Evolutionary conservation across 1,140 invertebrate genomes (phyloP).

Genomic region (Patella vulgata): DNA sequence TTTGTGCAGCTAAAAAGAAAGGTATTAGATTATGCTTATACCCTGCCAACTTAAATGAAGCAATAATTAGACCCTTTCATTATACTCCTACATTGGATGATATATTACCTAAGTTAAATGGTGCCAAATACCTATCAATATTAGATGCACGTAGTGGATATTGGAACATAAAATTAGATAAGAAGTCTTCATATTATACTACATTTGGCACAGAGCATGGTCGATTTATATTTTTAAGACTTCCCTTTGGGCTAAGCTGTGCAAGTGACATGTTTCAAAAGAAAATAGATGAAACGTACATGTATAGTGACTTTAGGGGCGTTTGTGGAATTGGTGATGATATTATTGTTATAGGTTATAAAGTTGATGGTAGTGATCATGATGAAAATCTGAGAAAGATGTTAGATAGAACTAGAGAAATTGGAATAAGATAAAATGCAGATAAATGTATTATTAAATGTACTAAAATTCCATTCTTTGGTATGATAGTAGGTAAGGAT

Average conservation of each 20-base stretch:
- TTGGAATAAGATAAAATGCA: neutral
- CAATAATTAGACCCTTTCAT: slow-evolving; percentile 28
- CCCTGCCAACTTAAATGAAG: slow-evolving; percentile 69
- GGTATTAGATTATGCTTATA: slow-evolving; percentile 69
- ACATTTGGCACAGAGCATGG: slow-evolving; percentile 59
- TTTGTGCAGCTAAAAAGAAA: slow-evolving; percentile 38
- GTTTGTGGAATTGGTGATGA: slow-evolving; percentile 54
- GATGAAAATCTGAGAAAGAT: slow-evolving; percentile 54
- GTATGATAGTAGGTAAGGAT: slow-evolving; percentile 38
- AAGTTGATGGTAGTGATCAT: slow-evolving; percentile 60
- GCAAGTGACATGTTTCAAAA: slow-evolving; percentile 48
- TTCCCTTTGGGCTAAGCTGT: slow-evolving; percentile 60
- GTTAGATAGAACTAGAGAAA: slow-evolving; percentile 47
- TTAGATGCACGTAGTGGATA: slow-evolving; percentile 37
- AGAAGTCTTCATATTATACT: slow-evolving; percentile 46
- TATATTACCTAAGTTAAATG: slow-evolving; percentile 15
- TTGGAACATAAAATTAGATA: slow-evolving; percentile 61
- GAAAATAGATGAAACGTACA: slow-evolving; percentile 45
- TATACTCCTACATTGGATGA: slow-evolving; percentile 33
- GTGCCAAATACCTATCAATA: slow-evolving; percentile 26
- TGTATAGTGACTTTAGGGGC: no score
- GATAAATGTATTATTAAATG: neutral
- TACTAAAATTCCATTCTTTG: neutral
- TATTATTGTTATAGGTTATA: slow-evolving; percentile 54
- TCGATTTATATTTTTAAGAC: slow-evolving; percentile 51